Conservation (phyloP, 1,140 invertebrate species). For the Penaeus chinensis region DNA sequence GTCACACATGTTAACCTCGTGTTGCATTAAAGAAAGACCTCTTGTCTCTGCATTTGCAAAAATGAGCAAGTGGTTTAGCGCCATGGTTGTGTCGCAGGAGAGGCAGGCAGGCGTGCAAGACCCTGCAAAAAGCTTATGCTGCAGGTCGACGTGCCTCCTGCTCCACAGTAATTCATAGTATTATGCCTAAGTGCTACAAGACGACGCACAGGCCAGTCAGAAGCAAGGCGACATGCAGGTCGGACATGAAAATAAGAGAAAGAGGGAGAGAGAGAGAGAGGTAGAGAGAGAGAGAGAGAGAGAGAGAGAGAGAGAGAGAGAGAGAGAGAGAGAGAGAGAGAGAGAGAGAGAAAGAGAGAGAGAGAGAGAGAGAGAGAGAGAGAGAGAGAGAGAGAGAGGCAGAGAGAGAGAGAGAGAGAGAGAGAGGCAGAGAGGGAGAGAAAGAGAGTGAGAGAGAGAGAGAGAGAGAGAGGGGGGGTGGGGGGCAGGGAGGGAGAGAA, state of each 20-base stretch:
- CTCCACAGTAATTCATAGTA: no score
- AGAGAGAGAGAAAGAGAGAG: neutral
- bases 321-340: neutral
- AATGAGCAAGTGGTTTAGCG: no score
- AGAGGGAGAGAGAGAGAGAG: neutral
- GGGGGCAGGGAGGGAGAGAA: slow-evolving; percentile 29
- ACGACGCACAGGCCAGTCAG: no score
- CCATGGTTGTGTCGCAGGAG: no score
- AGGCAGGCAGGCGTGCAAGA: no score
- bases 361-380: slow-evolving; percentile 3
- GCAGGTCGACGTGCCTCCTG: no score
- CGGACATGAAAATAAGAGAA: neutral
- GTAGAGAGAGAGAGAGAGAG: neutral
- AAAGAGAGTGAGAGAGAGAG: slow-evolving; percentile 28
- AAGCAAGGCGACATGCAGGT: no score
- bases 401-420: slow-evolving; percentile 20
- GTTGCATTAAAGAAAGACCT: no score
- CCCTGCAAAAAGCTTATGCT: no score
- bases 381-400: slow-evolving; percentile 29
- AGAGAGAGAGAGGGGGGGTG: slow-evolving; percentile 19
- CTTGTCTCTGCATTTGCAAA: no score
- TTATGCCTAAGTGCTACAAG: no score
- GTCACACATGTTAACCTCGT: no score
- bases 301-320: neutral
- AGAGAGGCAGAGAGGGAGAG: slow-evolving; percentile 29